phyloP scores from a whole-genome alignment of 2,888 invertebrate genomes.

The Rhimphoctona megacephalus region DNA sequence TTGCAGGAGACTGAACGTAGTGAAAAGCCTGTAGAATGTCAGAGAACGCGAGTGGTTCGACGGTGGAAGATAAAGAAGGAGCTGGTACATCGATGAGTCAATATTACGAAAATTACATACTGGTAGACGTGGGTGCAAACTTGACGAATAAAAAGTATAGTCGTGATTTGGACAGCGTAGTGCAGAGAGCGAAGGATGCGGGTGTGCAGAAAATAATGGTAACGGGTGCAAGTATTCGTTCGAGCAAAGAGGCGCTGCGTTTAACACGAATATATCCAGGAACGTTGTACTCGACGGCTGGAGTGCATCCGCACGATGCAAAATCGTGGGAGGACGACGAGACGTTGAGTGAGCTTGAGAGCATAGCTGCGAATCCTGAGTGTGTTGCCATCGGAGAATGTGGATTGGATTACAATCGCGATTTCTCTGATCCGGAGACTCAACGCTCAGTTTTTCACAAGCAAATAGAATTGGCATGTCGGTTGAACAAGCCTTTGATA shows the following conservation, averaged over 20 bases:
- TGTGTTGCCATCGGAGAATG: conserved; percentile 98
- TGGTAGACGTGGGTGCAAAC: conserved; percentile 97
- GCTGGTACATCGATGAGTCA: conserved; percentile 87
- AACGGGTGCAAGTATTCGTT: conserved; percentile 94
- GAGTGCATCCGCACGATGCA: conserved; percentile 97
- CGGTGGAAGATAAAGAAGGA: conserved; percentile 75
- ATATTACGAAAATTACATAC: conserved; percentile 96
- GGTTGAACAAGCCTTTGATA: conserved; percentile 94
- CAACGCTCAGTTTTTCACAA: conserved; percentile 95
- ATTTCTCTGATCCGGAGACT: conserved; percentile 95
- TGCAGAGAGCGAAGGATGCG: conserved; percentile 96
- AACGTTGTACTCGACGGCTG: conserved; percentile 95
- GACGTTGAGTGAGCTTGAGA: conserved; percentile 88
- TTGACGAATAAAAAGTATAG: conserved; percentile 97
- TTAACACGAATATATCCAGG: conserved; percentile 96
- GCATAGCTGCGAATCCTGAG: conserved; percentile 92
- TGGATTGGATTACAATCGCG: conserved; percentile 96
- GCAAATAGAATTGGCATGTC: conserved; percentile 94
- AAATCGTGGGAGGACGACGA: conserved; percentile 91
- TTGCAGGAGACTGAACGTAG: conserved; percentile 45
- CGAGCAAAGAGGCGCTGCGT: conserved; percentile 95
- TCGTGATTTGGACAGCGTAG: conserved; percentile 95
- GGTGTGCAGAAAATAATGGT: conserved; percentile 98
- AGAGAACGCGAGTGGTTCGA: conserved; percentile 78
- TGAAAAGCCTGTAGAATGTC: conserved; percentile 75